These are phyloP conservation scores for Myripristis jacobus DNA, from an alignment of 2,797 vertebrate species.

Conservation along the genomic window DNA sequence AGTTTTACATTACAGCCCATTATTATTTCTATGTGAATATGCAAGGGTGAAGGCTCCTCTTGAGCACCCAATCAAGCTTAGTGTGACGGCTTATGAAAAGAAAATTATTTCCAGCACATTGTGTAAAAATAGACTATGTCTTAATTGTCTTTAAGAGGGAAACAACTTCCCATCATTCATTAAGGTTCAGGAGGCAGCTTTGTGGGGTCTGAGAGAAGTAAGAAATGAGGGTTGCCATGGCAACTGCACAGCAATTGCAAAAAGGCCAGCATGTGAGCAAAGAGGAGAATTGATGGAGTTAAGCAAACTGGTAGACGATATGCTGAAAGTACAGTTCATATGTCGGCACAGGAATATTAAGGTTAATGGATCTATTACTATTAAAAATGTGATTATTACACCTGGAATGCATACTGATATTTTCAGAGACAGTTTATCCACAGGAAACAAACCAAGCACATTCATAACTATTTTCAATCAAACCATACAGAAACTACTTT, in stretches of 20 bases:
- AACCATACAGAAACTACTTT: background rate
- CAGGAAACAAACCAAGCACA: background rate
- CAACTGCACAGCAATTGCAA: slow-evolving; percentile 74
- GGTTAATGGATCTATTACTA: slow-evolving; percentile 6
- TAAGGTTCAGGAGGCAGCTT: slow-evolving; percentile 64
- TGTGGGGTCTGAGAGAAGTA: slow-evolving; percentile 59
- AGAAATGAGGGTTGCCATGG: slow-evolving; percentile 78
- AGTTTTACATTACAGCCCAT: slow-evolving; percentile 25
- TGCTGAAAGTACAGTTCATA: slow-evolving; percentile 20
- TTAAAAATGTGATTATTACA: slow-evolving; percentile 13
- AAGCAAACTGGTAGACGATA: slow-evolving; percentile 51
- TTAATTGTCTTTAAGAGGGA: slow-evolving; percentile 64
- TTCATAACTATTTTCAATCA: background rate
- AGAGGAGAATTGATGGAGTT: slow-evolving; percentile 59
- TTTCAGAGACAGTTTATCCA: background rate
- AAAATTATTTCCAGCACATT: slow-evolving; percentile 59
- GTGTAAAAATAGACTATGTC: slow-evolving; percentile 29
- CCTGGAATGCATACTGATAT: background rate
- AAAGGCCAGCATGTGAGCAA: slow-evolving; percentile 57
- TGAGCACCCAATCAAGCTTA: slow-evolving; percentile 39
- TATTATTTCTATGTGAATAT: slow-evolving; percentile 49
- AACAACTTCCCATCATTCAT: slow-evolving; percentile 72
- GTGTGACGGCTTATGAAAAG: slow-evolving; percentile 38
- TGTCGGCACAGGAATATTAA: slow-evolving; percentile 28
- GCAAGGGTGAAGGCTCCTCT: slow-evolving; percentile 29